Conservation (phyloP, 1,140 invertebrate genomes). For the Brachionus calyciflorus region DNA sequence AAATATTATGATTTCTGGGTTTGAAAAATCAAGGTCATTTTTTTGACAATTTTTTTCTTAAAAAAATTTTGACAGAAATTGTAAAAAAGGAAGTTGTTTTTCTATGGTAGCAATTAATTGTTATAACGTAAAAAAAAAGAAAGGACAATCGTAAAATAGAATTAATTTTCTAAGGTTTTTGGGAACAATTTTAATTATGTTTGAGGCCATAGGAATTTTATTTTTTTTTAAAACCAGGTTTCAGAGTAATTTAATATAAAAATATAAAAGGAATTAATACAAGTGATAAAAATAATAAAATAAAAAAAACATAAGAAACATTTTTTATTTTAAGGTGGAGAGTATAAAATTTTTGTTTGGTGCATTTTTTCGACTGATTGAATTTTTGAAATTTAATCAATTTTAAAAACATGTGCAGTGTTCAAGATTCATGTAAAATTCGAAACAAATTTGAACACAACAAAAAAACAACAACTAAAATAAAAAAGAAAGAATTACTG, state of each 20-base stretch:
- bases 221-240: not conserved
- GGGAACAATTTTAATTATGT: slow-evolving; percentile 31
- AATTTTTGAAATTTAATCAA: not conserved
- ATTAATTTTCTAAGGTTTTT: not conserved
- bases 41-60: no score
- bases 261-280: slow-evolving; percentile 35
- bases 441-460: no score
- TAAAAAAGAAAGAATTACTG: no score
- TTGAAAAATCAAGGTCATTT: no score
- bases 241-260: slow-evolving; percentile 37
- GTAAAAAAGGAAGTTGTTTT: no score
- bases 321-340: not conserved
- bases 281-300: slow-evolving; percentile 25
- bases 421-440: slow-evolving; percentile 1
- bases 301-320: no score
- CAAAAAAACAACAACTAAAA: no score
- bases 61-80: no score
- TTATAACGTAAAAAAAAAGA: no score
- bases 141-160: no score
- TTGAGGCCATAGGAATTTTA: not conserved
- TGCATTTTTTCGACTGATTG: slow-evolving; percentile 3
- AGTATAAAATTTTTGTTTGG: not conserved
- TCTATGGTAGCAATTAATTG: no score
- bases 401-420: slow-evolving; percentile 38
- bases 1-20: no score